Percentiles rank a stretch among this genome's conserved stretches.
phyloP scores from a whole-genome alignment of 2,113 vertebrate species.

The Mus pahari region DNA sequence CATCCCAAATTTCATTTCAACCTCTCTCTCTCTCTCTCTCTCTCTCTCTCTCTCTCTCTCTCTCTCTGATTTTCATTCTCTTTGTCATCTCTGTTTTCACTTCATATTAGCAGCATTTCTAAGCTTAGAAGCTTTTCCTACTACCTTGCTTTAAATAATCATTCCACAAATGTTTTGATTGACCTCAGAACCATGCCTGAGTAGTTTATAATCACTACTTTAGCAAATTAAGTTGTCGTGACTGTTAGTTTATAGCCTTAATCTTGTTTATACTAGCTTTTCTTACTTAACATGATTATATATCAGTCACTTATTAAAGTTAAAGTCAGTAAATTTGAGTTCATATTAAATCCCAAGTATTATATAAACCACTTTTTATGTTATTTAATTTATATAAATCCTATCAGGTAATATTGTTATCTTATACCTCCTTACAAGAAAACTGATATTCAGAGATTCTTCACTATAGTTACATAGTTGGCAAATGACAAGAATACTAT shows the following conservation, averaged over 20 bases:
- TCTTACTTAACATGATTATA: not conserved
- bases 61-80: not conserved
- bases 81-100: not conserved
- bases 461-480: not conserved
- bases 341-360: not conserved
- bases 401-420: not conserved
- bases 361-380: not conserved
- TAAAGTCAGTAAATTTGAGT: not conserved
- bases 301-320: not conserved
- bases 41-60: too few relatives aligned
- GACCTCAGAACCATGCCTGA: not conserved
- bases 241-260: not conserved
- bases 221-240: not conserved
- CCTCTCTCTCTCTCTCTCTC: not conserved
- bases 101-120: not conserved
- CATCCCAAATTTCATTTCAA: not conserved
- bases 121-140: not conserved
- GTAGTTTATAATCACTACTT: not conserved
- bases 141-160: not conserved
- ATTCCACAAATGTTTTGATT: not conserved
- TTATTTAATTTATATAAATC: not conserved
- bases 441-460: not conserved
- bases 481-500: not conserved
- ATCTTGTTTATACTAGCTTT: not conserved
- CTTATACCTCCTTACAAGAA: not conserved